A percentile compares a stretch with the other conserved stretches of the same genome.
These are phyloP conservation scores for Drosophila falleni DNA, from an alignment of 2,888 invertebrate species.

Conservation along the genomic window DNA sequence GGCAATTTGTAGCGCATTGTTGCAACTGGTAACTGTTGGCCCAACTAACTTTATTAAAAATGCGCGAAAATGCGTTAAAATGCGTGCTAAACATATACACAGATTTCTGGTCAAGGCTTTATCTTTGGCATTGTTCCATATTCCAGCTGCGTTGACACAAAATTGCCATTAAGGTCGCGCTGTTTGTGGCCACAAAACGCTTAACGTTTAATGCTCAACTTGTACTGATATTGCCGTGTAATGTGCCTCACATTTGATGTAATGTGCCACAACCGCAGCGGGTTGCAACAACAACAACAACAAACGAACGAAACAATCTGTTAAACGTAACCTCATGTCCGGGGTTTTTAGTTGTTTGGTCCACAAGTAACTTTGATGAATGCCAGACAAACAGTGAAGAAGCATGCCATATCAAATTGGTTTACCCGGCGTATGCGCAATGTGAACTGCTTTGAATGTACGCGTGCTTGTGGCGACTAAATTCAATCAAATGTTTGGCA, in stretches of 20 bases:
- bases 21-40: slow-evolving; percentile 33
- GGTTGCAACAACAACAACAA: slow-evolving; percentile 39
- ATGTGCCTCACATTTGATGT: slow-evolving; percentile 21
- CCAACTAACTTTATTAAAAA: slow-evolving; percentile 42
- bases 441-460: slow-evolving; percentile 3
- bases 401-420: slow-evolving; percentile 26
- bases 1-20: slow-evolving; percentile 73
- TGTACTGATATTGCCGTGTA: slow-evolving; percentile 6
- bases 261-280: slow-evolving; percentile 37
- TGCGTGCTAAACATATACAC: not conserved
- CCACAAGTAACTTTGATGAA: slow-evolving; percentile 20
- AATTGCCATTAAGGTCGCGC: slow-evolving; percentile 65
- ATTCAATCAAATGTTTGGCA: slow-evolving; percentile 44
- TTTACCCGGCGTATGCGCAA: slow-evolving; percentile 30
- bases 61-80: slow-evolving; percentile 19
- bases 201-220: slow-evolving; percentile 35
- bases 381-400: not conserved
- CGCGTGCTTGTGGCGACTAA: slow-evolving; percentile 28
- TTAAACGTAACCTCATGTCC: slow-evolving; percentile 38
- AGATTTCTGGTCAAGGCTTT: slow-evolving; percentile 1
- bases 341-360: slow-evolving; percentile 9
- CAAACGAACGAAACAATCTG: slow-evolving; percentile 30
- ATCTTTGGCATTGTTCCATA: slow-evolving; percentile 25
- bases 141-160: slow-evolving; percentile 66
- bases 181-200: slow-evolving; percentile 50